A percentile compares a stretch with the other conserved stretches of the same genome.
These are phyloP conservation scores for Cacoxenus indagator DNA, from an alignment of 2,888 invertebrate species.

Conservation along the genomic window DNA sequence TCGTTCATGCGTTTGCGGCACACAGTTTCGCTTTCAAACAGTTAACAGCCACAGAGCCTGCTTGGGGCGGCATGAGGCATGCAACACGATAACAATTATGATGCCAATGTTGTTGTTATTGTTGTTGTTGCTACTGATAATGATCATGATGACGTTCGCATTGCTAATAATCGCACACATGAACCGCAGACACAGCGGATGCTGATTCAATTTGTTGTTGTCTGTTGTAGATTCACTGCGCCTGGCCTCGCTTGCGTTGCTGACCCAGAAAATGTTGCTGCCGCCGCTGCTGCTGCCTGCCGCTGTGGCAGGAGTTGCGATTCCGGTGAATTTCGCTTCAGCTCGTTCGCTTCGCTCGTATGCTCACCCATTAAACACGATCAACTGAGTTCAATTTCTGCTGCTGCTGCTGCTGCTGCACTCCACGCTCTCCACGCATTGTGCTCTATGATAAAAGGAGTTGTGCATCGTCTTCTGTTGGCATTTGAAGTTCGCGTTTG, in stretches of 20 bases:
- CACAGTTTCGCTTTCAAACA: constrained; percentile 47
- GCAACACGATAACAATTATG: constrained; percentile 27
- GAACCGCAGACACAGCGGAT: neutral
- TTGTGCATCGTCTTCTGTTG: constrained; percentile 42
- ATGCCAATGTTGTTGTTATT: neutral
- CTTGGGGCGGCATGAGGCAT: constrained; percentile 35
- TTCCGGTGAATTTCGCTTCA: constrained; percentile 51
- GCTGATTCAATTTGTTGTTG: constrained; percentile 40
- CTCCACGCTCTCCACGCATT: neutral
- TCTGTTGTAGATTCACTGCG: constrained; percentile 11
- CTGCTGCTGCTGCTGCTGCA: constrained; percentile 29
- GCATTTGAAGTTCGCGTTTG: constrained; percentile 53
- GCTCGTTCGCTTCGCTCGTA: constrained; percentile 31
- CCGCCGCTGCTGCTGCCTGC: constrained; percentile 29
- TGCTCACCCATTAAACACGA: neutral
- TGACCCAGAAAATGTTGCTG: constrained; percentile 49
- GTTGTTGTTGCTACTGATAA: constrained; percentile 32
- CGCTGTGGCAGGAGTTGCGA: constrained; percentile 47
- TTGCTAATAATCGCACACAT: neutral
- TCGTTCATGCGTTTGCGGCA: neutral
- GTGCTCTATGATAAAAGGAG: constrained; percentile 53
- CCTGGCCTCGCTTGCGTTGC: constrained; percentile 21
- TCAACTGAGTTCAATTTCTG: constrained; percentile 22
- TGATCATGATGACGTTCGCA: neutral
- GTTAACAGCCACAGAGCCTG: neutral